These are phyloP conservation scores for Lota lota DNA, from an alignment of 2,113 vertebrate genomes.

Conservation along the genomic window DNA sequence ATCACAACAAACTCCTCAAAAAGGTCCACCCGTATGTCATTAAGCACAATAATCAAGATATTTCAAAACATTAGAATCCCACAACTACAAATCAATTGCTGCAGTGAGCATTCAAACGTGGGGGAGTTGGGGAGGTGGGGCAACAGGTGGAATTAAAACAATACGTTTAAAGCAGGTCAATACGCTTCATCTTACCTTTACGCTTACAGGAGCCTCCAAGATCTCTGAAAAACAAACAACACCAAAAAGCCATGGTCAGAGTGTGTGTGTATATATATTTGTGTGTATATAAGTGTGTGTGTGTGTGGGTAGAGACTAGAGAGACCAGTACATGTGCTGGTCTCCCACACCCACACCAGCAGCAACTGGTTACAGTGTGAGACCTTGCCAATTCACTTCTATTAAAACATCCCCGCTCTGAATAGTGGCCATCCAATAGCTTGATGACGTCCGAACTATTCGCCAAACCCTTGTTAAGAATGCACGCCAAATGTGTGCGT, in stretches of 20 bases:
- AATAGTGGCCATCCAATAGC: conserved; percentile 29
- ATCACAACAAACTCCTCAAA: too few relatives aligned
- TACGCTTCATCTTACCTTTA: conserved; percentile 81
- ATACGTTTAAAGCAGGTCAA: neutral
- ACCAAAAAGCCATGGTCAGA: conserved; percentile 88
- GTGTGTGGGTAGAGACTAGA: neutral
- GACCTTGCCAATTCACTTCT: neutral
- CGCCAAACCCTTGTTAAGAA: conserved; percentile 61
- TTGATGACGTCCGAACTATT: conserved; percentile 51
- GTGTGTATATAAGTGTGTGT: conserved; percentile 4
- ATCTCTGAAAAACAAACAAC: conserved; percentile 91
- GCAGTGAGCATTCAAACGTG: too few relatives aligned
- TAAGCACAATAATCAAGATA: too few relatives aligned
- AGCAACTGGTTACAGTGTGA: conserved; percentile 8
- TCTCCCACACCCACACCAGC: conserved; percentile 10
- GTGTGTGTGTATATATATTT: conserved; percentile 8
- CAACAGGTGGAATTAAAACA: too few relatives aligned
- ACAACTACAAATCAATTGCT: too few relatives aligned
- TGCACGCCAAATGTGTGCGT: conserved; percentile 29
- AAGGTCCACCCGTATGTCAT: too few relatives aligned
- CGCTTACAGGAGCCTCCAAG: conserved; percentile 82
- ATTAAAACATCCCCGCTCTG: conserved; percentile 7
- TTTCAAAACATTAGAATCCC: too few relatives aligned
- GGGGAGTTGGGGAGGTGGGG: too few relatives aligned
- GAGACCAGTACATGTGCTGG: too few relatives aligned